These are phyloP conservation scores for Aspiorhynchus laticeps DNA, from an alignment of 2,113 vertebrate genomes.

Conservation along the genomic window DNA sequence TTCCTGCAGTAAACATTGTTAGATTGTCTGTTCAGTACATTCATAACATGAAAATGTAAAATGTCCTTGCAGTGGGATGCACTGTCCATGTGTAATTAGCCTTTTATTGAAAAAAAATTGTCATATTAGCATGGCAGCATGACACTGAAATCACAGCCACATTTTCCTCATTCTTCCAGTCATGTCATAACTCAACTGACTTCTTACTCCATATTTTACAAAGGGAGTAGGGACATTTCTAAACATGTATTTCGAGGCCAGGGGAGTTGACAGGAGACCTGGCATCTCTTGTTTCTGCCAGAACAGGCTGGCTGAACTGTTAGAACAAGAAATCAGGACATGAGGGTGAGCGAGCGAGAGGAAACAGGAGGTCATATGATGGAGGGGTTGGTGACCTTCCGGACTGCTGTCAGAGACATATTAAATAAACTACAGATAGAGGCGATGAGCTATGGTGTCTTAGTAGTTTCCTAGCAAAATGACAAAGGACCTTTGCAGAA, in stretches of 20 bases:
- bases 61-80: background rate
- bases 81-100: background rate
- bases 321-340: slow-evolving; percentile 33
- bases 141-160: background rate
- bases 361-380: slow-evolving; percentile 43
- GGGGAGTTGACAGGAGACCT: slow-evolving; percentile 31
- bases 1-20: slow-evolving; percentile 18
- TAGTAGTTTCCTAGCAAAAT: background rate
- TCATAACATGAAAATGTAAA: slow-evolving; percentile 9
- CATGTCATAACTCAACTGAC: slow-evolving; percentile 29
- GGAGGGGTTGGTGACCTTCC: slow-evolving; percentile 42
- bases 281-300: slow-evolving; percentile 22
- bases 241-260: slow-evolving; percentile 29
- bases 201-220: slow-evolving; percentile 53
- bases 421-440: slow-evolving; percentile 46
- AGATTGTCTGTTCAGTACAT: slow-evolving; percentile 1
- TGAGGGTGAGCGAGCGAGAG: slow-evolving; percentile 19
- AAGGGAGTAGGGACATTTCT: slow-evolving; percentile 49
- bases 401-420: slow-evolving; percentile 28
- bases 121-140: background rate
- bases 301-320: slow-evolving; percentile 1
- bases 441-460: slow-evolving; percentile 20
- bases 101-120: background rate
- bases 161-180: background rate
- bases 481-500: background rate